Conservation (phyloP, 2,888 invertebrate genomes). For the Amiota mariae region DNA sequence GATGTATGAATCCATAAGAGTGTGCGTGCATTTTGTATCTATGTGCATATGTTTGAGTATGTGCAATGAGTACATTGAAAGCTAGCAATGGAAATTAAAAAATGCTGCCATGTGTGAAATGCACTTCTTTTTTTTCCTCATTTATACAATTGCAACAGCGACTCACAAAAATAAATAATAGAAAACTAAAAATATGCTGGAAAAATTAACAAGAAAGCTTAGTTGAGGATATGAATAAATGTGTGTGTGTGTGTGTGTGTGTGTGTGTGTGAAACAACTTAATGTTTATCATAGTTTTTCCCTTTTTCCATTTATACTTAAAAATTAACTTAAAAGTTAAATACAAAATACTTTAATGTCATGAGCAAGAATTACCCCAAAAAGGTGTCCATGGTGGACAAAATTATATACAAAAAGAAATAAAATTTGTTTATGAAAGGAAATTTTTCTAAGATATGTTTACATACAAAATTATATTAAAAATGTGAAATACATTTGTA, state of each 20-base stretch:
- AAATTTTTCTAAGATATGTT: too few relatives aligned
- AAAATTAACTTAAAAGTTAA: not conserved
- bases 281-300: not conserved
- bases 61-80: conserved; percentile 51
- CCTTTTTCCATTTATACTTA: not conserved
- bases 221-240: too few relatives aligned
- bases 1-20: conserved; percentile 9
- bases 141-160: conserved; percentile 27
- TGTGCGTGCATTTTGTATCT: conserved; percentile 3
- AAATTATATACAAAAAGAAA: too few relatives aligned
- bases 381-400: too few relatives aligned
- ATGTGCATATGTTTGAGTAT: conserved; percentile 30
- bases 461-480: too few relatives aligned
- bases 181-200: conserved; percentile 30
- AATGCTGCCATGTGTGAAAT: conserved; percentile 68
- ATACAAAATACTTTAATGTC: not conserved
- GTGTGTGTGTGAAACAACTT: too few relatives aligned
- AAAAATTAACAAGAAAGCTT: too few relatives aligned
- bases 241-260: too few relatives aligned
- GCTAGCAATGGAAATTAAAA: conserved; percentile 65
- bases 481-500: too few relatives aligned
- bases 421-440: too few relatives aligned
- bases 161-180: conserved; percentile 31
- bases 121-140: conserved; percentile 48
- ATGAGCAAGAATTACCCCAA: too few relatives aligned